A percentile compares a stretch with the other conserved stretches of the same genome.
phyloP scores from a whole-genome alignment of 2,113 vertebrate genomes.

The Chloroceryle aenea region DNA sequence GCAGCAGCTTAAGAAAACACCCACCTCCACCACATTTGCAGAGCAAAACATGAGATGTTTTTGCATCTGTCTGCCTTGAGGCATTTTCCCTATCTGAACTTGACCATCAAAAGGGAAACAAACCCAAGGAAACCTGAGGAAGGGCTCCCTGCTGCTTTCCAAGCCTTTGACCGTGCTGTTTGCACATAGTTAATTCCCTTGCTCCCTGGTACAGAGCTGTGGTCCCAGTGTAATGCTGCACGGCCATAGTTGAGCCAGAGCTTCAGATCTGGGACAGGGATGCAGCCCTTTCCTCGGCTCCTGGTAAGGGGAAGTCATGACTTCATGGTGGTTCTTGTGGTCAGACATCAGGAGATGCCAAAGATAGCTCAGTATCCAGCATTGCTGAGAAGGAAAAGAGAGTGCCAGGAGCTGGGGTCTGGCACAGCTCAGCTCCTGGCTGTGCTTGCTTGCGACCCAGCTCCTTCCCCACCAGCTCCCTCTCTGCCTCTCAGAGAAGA shows the following conservation, averaged over 20 bases:
- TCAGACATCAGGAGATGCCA: conserved; percentile 38
- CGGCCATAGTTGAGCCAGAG: rapidly evolving
- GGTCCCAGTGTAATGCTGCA: rapidly evolving
- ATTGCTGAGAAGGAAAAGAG: neutral
- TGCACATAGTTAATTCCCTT: neutral
- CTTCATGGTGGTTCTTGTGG: conserved; percentile 38
- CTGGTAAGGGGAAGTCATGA: neutral
- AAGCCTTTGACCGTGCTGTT: neutral
- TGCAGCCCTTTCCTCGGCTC: neutral
- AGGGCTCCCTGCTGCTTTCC: neutral
- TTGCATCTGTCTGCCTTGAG: neutral
- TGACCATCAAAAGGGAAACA: neutral
- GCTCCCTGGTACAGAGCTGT: neutral
- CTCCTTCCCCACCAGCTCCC: neutral
- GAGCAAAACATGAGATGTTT: neutral
- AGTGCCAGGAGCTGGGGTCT: neutral
- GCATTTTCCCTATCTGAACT: neutral
- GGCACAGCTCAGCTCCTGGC: neutral
- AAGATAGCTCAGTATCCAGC: neutral
- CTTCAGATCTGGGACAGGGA: neutral
- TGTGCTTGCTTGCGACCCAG: neutral
- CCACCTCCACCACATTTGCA: too few relatives aligned
- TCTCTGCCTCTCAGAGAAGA: rapidly evolving
- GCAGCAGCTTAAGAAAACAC: neutral
- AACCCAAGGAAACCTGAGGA: neutral